A percentile compares a stretch with the other conserved stretches of the same genome.
Evolutionary conservation across 2,888 invertebrate species (phyloP).

Genomic region (Aphidoletes aphidimyza): DNA sequence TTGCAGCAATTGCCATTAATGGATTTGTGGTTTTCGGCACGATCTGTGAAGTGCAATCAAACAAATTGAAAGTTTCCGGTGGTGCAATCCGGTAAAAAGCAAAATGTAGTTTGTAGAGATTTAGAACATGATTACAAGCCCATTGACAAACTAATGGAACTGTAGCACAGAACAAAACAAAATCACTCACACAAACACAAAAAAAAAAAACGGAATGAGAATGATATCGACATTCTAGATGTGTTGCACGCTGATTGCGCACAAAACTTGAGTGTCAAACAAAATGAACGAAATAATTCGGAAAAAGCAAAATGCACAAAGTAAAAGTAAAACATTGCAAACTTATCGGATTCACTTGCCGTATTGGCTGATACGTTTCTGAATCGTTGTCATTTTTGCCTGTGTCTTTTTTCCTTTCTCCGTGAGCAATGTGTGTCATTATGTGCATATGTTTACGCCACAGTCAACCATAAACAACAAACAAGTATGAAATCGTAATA

Average conservation of each 20-base stretch:
- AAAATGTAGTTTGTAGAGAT: slow-evolving; percentile 32
- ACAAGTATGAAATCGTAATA: slow-evolving; percentile 15
- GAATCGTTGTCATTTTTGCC: background rate
- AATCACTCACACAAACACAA: too few relatives aligned
- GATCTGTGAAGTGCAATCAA: slow-evolving; percentile 3
- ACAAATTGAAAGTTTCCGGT: slow-evolving; percentile 50
- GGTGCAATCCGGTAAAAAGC: slow-evolving; percentile 7
- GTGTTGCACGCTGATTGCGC: background rate
- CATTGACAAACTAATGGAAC: slow-evolving; percentile 24
- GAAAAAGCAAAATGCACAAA: background rate
- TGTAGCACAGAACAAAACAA: background rate
- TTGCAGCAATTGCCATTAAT: slow-evolving; percentile 12
- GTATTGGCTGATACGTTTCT: background rate
- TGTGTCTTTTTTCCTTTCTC: background rate
- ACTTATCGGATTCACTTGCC: slow-evolving; percentile 34
- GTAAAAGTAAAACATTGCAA: background rate
- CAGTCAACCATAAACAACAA: background rate
- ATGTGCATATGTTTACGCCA: slow-evolving; percentile 26
- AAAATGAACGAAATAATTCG: background rate
- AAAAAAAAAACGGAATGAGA: too few relatives aligned
- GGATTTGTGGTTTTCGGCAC: slow-evolving; percentile 17
- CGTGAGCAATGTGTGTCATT: slow-evolving; percentile 27
- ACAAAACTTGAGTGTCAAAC: background rate
- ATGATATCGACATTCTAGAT: background rate
- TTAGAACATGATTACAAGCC: slow-evolving; percentile 34